Base-by-base conservation (phyloP, 2,797 vertebrate genomes). In the Rhinichthys osculus region DNA sequence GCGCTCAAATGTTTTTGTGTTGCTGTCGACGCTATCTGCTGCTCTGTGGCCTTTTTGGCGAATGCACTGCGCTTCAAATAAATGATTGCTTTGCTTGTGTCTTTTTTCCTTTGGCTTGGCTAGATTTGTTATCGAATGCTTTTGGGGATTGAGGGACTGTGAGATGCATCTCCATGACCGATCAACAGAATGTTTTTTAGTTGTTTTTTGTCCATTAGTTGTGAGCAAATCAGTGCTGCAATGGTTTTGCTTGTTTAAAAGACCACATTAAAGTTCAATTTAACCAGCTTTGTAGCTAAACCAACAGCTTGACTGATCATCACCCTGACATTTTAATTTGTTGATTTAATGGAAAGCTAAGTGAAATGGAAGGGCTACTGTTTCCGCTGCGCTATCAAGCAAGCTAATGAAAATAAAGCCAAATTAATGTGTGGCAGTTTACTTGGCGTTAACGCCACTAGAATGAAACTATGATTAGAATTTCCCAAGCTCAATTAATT, bases 291-390 rank as follows among this genome's bases (percentile, higher is more conserved):
- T 38, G 40, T 21, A 14, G 38, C 64, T 74, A 73, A 84, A 64
- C 82, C 71, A 69, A 72, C 30, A 62, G 78, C 67, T 66, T 82
- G 83, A 78, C 62, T 70, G 73, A 71, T 40, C 11, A 79, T 40
- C 76, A 21, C 64, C 80, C 27, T 66, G 81, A 73, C 59, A 17
- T 74, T 86, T 86, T 79, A 87, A 76, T 90, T 87, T 76, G 85
- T 82, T 89, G 67, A 83, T 89, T 87, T 79, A 89, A 86, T 90
- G 87, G 71, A 85, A 87, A 86, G 69, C 40, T 83, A 62, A 87
- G 77, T 88, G 47, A 87, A 84, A 73, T 52, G 54, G 83, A 84
- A 88, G 81, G 54, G 64, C 78, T 84, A 23, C 71, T 40, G 66
- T 64, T 82, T 70, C 74, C 30, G 16, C 73, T 82, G 85, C 87